Conservation (phyloP, 2,113 vertebrate species). For the Crotophaga sulcirostris region DNA sequence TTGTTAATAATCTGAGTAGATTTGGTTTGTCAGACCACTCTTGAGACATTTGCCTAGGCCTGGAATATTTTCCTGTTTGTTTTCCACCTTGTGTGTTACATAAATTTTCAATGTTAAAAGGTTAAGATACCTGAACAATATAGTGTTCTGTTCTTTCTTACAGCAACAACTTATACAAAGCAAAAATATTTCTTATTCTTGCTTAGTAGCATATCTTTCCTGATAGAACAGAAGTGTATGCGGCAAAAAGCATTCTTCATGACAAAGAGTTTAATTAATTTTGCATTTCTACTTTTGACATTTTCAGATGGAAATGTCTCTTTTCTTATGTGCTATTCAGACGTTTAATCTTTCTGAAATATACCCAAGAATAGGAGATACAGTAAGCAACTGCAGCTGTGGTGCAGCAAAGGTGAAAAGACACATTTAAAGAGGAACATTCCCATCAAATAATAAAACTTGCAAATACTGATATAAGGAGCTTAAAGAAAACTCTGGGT, state of each 20-base stretch:
- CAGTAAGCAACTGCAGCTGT: neutral
- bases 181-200: neutral
- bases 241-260: neutral
- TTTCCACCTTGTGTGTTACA: neutral
- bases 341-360: neutral
- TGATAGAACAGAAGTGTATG: neutral
- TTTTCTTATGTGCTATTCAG: neutral
- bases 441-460: neutral
- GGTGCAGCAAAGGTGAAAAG: neutral
- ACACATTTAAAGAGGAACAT: neutral
- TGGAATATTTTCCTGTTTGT: neutral
- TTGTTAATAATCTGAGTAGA: slow-evolving; percentile 16
- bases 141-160: neutral
- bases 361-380: neutral
- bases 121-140: neutral
- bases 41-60: neutral
- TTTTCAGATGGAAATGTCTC: neutral
- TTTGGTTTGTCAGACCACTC: neutral
- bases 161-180: neutral
- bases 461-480: neutral
- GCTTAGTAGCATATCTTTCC: neutral
- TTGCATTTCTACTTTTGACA: neutral
- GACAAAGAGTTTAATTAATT: too few relatives aligned
- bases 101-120: neutral
- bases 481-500: neutral